Base-by-base conservation (phyloP, 2,797 vertebrate genomes). In the Coluber constrictor region DNA sequence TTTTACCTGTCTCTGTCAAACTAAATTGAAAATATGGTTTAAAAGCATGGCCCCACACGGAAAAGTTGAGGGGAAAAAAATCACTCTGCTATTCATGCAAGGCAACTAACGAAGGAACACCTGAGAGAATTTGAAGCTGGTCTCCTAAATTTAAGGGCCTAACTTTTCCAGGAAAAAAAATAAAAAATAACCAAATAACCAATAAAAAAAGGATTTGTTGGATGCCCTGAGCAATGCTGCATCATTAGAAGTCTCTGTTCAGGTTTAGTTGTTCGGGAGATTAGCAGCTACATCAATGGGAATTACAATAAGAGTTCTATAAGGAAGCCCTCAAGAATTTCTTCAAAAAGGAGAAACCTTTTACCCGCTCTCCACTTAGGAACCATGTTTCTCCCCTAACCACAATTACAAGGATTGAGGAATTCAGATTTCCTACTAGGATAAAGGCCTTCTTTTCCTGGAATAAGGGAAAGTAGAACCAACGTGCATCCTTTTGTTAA, bases 61-160 rank as follows among this genome's bases (percentile, higher is more conserved):
- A 20, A 20, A 59, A 55, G 23, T 6, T 0, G 5, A n/a, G 4
- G 1, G 11, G 29, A 7, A 13, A 5, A 29, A 10, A 43, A 63
- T n/a, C 59, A 13, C 32, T 51, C 56, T 29, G 55, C 32, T 47
- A 37, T 59, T 47, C 25, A 11, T 2, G 43, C 13, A 56, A 29
- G 27, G 23, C 7, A n/a, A 8, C 23, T 6, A 51, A 43, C 3
- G 5, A 60, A 60, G 27, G 60, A 66, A 92, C 20, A 37, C 16
- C 56, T 29, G 37, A 66, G 13, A 87, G 60, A 90, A 57, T 2
- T 5, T 56, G n/a, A 13, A 43, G 29, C 9, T 27, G 7, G 47
- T 55, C 37, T 87, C 60, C 86, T 55, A 37, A 56, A 83, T 20
- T 16, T 8, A 16, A 43, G 27, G 13, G 5, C 25, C 37, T 86